A percentile compares a stretch with the other conserved stretches of the same genome.
phyloP scores from a whole-genome alignment of 2,113 vertebrate species.

The Lepisosteus oculatus region DNA sequence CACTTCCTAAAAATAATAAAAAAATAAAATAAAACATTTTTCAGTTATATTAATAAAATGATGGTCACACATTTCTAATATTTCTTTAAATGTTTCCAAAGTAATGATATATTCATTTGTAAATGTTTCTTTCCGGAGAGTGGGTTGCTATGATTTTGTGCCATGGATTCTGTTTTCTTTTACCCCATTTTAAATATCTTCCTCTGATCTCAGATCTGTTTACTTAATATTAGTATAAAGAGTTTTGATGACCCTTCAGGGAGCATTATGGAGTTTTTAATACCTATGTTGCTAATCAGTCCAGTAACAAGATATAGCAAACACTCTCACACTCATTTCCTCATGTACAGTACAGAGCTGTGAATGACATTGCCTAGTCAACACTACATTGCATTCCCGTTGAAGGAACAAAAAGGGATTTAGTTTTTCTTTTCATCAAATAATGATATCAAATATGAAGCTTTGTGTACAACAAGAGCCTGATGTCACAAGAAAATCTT shows the following conservation, averaged over 20 bases:
- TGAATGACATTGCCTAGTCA: not conserved
- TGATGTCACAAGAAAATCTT: too few relatives aligned
- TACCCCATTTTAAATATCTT: not conserved
- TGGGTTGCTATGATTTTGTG: not conserved
- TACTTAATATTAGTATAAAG: not conserved
- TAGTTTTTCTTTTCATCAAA: too few relatives aligned
- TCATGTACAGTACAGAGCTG: not conserved
- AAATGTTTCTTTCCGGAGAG: too few relatives aligned
- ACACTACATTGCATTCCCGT: not conserved
- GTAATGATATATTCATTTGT: too few relatives aligned
- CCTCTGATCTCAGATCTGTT: not conserved
- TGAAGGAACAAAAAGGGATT: too few relatives aligned
- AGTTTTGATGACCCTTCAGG: not conserved
- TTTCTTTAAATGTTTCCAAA: too few relatives aligned
- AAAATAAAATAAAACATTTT: too few relatives aligned
- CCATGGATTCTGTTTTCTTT: not conserved
- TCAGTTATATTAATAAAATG: too few relatives aligned
- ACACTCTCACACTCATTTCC: not conserved
- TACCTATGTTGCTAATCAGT: not conserved
- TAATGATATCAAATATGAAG: too few relatives aligned
- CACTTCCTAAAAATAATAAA: too few relatives aligned
- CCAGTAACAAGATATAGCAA: not conserved
- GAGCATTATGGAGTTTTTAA: not conserved
- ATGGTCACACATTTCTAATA: too few relatives aligned
- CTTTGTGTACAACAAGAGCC: too few relatives aligned